Evolutionary conservation across 2,797 vertebrate species (phyloP).

Genomic region (Sebastes steindachneri): DNA sequence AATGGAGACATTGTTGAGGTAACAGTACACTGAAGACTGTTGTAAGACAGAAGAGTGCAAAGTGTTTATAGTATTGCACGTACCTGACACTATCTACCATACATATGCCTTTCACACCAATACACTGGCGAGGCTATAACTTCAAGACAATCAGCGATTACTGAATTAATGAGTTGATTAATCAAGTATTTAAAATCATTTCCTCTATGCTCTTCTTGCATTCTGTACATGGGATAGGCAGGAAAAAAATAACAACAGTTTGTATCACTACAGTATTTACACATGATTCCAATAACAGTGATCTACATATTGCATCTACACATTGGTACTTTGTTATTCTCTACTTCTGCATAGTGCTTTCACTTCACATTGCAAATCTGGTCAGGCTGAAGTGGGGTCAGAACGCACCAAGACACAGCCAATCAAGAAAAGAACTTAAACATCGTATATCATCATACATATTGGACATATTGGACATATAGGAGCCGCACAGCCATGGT

Average conservation of each 20-base stretch:
- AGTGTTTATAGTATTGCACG: conserved; percentile 46
- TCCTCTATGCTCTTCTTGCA: conserved; percentile 40
- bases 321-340: conserved; percentile 49
- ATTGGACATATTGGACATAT: background rate
- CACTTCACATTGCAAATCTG: conserved; percentile 37
- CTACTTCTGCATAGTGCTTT: conserved; percentile 56
- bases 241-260: conserved; percentile 51
- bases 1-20: conserved; percentile 67
- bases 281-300: conserved; percentile 44
- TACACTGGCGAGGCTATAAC: conserved; percentile 35
- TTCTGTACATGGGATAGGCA: conserved; percentile 44
- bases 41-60: conserved; percentile 50
- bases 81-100: conserved; percentile 28
- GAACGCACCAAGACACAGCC: background rate
- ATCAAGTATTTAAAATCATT: conserved; percentile 10
- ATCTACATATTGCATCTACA: conserved; percentile 40
- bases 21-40: conserved; percentile 55
- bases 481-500: background rate
- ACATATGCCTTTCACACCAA: conserved; percentile 35
- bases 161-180: conserved; percentile 19
- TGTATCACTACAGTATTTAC: conserved; percentile 73
- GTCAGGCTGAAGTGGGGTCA: background rate
- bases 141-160: conserved; percentile 40
- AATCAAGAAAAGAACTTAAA: background rate
- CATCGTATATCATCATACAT: background rate